These are phyloP conservation scores for Datnioides undecimradiatus DNA, from an alignment of 2,113 vertebrate species.

Conservation along the genomic window DNA sequence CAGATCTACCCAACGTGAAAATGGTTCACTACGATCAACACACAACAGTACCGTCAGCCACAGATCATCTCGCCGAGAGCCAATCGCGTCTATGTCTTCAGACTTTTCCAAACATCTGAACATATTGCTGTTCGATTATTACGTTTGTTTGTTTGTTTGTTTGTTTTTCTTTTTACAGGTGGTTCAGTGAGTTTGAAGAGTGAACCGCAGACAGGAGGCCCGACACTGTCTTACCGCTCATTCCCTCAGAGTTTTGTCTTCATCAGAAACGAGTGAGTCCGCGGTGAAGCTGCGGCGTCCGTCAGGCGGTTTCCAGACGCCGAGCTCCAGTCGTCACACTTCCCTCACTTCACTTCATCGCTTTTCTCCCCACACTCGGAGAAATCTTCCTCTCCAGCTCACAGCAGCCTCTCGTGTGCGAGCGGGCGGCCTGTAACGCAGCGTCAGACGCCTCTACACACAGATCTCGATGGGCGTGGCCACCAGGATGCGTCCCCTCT, in stretches of 20 bases:
- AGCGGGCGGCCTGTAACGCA: neutral
- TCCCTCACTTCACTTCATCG: neutral
- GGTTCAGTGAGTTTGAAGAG: neutral
- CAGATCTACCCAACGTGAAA: constrained; percentile 35
- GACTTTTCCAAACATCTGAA: constrained; percentile 6
- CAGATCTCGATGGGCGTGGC: constrained; percentile 87
- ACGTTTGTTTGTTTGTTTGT: neutral
- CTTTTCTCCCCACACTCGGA: neutral
- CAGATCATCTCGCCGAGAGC: constrained; percentile 12
- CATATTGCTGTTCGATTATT: constrained; percentile 56
- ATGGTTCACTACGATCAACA: constrained; percentile 45
- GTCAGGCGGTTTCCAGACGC: constrained; percentile 3
- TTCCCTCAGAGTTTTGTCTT: constrained; percentile 68
- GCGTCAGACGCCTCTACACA: constrained; percentile 66
- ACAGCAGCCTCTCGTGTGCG: neutral
- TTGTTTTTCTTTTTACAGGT: neutral
- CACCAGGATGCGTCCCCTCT: constrained; percentile 78
- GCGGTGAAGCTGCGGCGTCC: constrained; percentile 32
- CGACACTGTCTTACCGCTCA: constrained; percentile 34
- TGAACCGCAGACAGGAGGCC: constrained; percentile 35
- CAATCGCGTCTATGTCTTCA: neutral
- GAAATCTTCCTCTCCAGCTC: constrained; percentile 23
- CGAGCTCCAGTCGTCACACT: neutral
- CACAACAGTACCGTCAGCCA: constrained; percentile 32
- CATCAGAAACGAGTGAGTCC: constrained; percentile 61